Evolutionary conservation across 2,888 invertebrate species (phyloP), one percentile per base, ranked within the genome.

Genomic region (Brachynemurus nebulosus): DNA sequence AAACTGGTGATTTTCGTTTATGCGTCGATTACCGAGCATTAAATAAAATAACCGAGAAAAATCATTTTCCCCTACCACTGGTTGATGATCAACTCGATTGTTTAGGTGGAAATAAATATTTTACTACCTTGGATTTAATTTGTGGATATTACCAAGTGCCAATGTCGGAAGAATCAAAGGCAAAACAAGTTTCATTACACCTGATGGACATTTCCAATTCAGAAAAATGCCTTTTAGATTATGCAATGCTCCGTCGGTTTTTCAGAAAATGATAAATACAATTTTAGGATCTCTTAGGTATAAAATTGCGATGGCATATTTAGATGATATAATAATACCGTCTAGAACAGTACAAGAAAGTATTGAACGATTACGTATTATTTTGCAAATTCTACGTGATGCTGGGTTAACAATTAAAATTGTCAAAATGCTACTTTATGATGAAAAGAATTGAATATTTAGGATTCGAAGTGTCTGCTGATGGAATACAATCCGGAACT

Each of bases 161-260:
- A 12, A 30, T 59, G 18, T 47, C 51, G 1, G 46, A 53, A 45
- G 45, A 51, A 9, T 55, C 54, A 4, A 45, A 51, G 2, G 50
- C 55, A 54, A 54, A 27, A 59, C 57, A 2, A 52, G 56, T 1
- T 60, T 61, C 48, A 47, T 55, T 6, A 55, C 54, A 1, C 54
- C 51, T 9, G 44, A 50, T 18, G 56, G 57, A 1, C 56, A 58
- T 37, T 58, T 38, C 41, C 55, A 59, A 47, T 59, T 50, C 48
- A 20, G 48, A n/a, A 50, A 48, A 44, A 56, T 57, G 54, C 57
- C 55, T 3, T 55, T 57, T 48, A 58, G 59, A 1, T 45, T 56
- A 14, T 48, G 40, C n/a, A n/a, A n/a, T n/a, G n/a, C n/a, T n/a
- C n/a, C n/a, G n/a, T n/a, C n/a, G n/a, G n/a, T n/a, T n/a, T 54